Evolutionary conservation across 2,797 vertebrate species (phyloP), one percentile per base, ranked within the genome.

Genomic region (Phyllotis vaccarum): DNA sequence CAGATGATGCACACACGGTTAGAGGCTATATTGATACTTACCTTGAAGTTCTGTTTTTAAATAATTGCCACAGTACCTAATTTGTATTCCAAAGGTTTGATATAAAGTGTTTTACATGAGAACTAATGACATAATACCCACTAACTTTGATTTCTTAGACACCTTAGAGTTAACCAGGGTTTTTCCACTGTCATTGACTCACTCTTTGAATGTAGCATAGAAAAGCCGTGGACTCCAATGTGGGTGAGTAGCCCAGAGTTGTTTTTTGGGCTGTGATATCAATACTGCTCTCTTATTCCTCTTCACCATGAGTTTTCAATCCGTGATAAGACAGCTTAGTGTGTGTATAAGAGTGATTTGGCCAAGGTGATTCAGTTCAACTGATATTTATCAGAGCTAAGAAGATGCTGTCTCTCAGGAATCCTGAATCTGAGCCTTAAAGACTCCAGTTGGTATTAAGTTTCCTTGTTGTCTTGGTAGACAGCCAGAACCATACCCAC

Each of bases 381-480:
- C 6, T 75, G 0, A 46, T 81, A 31, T 70, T 89, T 86, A 58
- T 16, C 5, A 82, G 80, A 90, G 37, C 43, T 75, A 1, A 22
- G 4, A 21, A 58, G 40, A 31, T n/a, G 16, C 62, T 22, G 68
- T 46, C 52, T 86, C 90, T 93, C 40, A 46, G 37, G 74, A 80
- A 64, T 94, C 93, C 21, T 76, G 37, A 90, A 72, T 82, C 34
- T 94, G 58, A 74, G 72, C 86, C 87, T 89, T 90, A 49, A 60
- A 68, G 85, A 66, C 9, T 34, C 0, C 0, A 24, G 2, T 81
- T 94, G 66, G 52, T 56, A 21, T 40, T 54, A 74, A 93, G 74
- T 6, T 75, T 19, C 74, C 10, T 11, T 40, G 9, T 66, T 87
- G 21, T 14, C 60, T 94, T 68, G 46, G 46, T 76, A 6, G 46